phyloP scores from a whole-genome alignment of 2,797 vertebrate genomes.

The Alosa sapidissima region DNA sequence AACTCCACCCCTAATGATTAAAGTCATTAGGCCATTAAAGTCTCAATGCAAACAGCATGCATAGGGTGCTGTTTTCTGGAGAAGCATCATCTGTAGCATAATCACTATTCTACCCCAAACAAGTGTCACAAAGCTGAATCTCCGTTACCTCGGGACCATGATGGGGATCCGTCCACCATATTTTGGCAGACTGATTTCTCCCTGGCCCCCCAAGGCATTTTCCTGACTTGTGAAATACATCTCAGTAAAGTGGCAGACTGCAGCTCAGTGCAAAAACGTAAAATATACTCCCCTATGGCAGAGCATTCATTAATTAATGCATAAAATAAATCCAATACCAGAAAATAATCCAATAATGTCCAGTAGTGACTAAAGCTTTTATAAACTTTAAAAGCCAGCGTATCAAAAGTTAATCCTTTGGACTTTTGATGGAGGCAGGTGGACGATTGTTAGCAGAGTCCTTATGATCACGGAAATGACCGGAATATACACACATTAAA shows the following conservation, averaged over 20 bases:
- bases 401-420: slow-evolving; percentile 19
- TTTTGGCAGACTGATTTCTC: background rate
- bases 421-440: slow-evolving; percentile 6
- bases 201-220: no score
- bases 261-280: background rate
- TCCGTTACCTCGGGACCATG: background rate
- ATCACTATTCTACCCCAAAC: background rate
- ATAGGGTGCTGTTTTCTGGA: no score
- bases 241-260: background rate
- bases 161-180: background rate
- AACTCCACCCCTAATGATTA: background rate
- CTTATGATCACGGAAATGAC: background rate
- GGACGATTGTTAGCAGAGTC: background rate
- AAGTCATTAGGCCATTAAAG: background rate
- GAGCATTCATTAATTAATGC: no score
- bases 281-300: background rate
- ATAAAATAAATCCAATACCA: background rate
- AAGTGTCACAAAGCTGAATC: background rate
- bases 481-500: background rate
- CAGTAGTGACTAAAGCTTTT: background rate
- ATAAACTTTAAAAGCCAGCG: slow-evolving; percentile 8
- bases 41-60: no score
- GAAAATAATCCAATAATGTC: background rate
- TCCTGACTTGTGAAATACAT: background rate
- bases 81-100: no score